Conservation (phyloP, 2,888 invertebrate species). For the Dynastes maya region DNA sequence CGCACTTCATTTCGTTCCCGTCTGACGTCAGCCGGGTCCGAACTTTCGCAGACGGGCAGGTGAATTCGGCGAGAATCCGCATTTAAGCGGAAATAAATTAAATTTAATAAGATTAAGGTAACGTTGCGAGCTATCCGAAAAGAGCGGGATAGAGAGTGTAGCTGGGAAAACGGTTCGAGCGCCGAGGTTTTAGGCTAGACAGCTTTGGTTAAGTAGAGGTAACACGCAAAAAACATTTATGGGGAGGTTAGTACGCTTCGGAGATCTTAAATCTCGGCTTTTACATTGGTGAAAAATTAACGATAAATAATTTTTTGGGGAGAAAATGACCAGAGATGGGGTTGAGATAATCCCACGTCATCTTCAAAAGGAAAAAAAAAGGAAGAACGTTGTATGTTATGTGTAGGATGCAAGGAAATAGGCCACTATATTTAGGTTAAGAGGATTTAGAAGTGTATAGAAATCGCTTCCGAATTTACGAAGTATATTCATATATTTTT, state of each 20-base stretch:
- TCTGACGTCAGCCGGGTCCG: not conserved
- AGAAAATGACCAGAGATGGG: not conserved
- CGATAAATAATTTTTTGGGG: not conserved
- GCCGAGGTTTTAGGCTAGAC: not conserved
- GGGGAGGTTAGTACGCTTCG: not conserved
- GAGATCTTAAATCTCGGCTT: not conserved
- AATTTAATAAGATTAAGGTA: constrained; percentile 41
- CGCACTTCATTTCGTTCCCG: not conserved
- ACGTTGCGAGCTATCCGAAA: constrained; percentile 21
- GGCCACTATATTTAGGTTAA: too few relatives aligned
- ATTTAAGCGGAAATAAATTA: constrained; percentile 37
- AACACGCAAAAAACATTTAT: not conserved
- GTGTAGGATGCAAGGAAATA: too few relatives aligned
- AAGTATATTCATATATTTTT: too few relatives aligned
- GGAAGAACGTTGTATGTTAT: not conserved
- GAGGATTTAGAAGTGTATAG: too few relatives aligned
- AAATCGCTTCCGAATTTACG: too few relatives aligned
- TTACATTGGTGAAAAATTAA: not conserved
- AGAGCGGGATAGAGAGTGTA: not conserved
- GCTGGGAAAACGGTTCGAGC: not conserved
- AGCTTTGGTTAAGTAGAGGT: not conserved
- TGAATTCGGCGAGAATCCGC: constrained; percentile 14
- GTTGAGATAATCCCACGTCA: not conserved
- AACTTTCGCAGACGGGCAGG: constrained; percentile 15
- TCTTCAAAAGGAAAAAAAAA: not conserved